Percentiles rank a stretch among this genome's conserved stretches.
These are phyloP conservation scores for Malacosoma neustria DNA, from an alignment of 2,888 invertebrate genomes.

Conservation along the genomic window DNA sequence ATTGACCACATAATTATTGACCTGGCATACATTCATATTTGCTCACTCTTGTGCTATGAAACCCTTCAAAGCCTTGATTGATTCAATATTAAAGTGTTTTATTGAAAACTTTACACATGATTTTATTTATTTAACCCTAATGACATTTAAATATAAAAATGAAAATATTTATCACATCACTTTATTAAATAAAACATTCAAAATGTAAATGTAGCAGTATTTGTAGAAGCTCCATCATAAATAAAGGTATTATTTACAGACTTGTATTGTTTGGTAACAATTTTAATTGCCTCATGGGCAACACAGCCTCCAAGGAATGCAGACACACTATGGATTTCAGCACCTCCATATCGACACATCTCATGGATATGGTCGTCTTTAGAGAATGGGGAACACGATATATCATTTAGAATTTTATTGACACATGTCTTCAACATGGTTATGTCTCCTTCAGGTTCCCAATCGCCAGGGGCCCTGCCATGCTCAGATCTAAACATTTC, in stretches of 20 bases:
- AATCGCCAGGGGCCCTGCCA: constrained; percentile 92
- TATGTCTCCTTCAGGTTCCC: constrained; percentile 93
- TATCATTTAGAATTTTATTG: constrained; percentile 86
- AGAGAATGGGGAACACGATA: constrained; percentile 85
- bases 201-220: constrained; percentile 86
- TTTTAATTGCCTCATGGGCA: constrained; percentile 96
- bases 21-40: too few species aligned
- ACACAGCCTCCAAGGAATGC: constrained; percentile 93
- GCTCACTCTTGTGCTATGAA: constrained; percentile 10
- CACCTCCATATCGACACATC: constrained; percentile 95
- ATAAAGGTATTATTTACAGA: constrained; percentile 97
- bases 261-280: constrained; percentile 96
- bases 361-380: constrained; percentile 97
- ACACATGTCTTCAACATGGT: constrained; percentile 85
- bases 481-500: constrained; percentile 93
- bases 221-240: constrained; percentile 94
- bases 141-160: neutral
- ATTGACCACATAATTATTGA: too few species aligned
- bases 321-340: constrained; percentile 95
- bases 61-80: constrained; percentile 18
- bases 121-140: constrained; percentile 10
- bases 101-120: constrained; percentile 13
- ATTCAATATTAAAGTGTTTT: constrained; percentile 21
- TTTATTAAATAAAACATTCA: constrained; percentile 35
- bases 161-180: constrained; percentile 16